These are phyloP conservation scores for Aspiorhynchus laticeps DNA, from an alignment of 2,113 vertebrate genomes.

Conservation along the genomic window DNA sequence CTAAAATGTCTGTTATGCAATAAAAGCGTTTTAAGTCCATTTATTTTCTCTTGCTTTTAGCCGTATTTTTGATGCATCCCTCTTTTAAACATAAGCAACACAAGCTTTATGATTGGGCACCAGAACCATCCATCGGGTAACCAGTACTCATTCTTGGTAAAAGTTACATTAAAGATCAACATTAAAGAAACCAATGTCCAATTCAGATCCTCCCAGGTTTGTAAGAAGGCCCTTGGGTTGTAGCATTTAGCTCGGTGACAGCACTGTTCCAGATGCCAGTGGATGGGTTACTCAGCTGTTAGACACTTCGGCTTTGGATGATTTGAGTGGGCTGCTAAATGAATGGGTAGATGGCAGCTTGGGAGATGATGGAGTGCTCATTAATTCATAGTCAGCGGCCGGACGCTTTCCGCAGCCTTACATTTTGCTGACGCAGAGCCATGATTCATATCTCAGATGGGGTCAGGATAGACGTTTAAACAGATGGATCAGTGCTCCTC, in stretches of 20 bases:
- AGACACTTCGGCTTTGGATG: constrained; percentile 23
- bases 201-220: background rate
- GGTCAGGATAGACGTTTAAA: constrained; percentile 36
- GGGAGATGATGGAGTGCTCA: constrained; percentile 18
- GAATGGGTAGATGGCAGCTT: constrained; percentile 34
- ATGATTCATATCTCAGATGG: constrained; percentile 15
- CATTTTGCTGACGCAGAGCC: constrained; percentile 14
- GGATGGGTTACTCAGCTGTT: constrained; percentile 13
- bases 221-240: background rate
- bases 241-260: background rate
- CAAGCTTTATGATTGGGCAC: background rate
- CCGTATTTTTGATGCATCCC: background rate
- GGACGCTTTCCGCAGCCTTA: background rate
- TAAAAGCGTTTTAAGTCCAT: background rate
- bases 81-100: background rate
- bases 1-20: background rate
- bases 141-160: background rate
- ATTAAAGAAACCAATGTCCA: background rate
- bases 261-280: background rate
- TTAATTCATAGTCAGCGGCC: constrained; percentile 19
- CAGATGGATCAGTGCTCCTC: background rate
- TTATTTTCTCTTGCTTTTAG: background rate
- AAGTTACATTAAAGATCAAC: background rate
- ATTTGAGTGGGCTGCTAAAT: constrained; percentile 32
- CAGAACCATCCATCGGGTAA: background rate